Base-by-base conservation (phyloP, 92 coral and sea anemone species). In the Zoanthus solanderi region DNA sequence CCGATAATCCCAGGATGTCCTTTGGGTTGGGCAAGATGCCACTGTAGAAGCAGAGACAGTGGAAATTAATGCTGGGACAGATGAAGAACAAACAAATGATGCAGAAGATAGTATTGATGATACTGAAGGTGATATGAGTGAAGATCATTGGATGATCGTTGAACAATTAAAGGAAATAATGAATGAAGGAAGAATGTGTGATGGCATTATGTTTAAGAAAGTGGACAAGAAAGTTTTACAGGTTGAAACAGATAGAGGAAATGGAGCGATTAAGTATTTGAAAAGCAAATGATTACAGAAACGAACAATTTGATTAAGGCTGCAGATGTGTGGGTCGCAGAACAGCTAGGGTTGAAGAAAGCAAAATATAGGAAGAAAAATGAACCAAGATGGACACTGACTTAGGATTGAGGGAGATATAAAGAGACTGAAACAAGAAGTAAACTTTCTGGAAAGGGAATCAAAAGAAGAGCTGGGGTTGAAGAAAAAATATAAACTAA, bases 241-340 rank as follows among this genome's bases (percentile, higher is more conserved):
- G 78, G 78, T 74, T 74, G 52, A 74, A 74, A 74, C 78, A 74
- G 53, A 74, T 32, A 74, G 78, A 74, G 78, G 23, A 74, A 74
- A 74, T 30, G 52, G 3, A 74, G 78, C 9, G 78, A 74, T 74
- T 74, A 74, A 74, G 78, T 74, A 74, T 37, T 37, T 37, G 42
- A 37, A 2, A 37, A 0, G 2, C 42, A 37, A 37, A 37, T 2
- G 42, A 37, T 37, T 4, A 37, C 42, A 37, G 42, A 1, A 37
- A 37, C 2, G 42, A 37, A 37, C 42, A 37, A 37, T 37, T 37
- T 37, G 42, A 37, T 37, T 37, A 37, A 4, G 42, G 42, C 42
- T 37, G 42, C 42, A 37, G 4, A 4, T 37, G 42, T 37, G 42
- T 37, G 2, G 42, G 42, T 37, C 42, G 4, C 4, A 37, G 42